These are phyloP conservation scores for Actinemys pallida DNA, from an alignment of 2,113 vertebrate species.

Conservation along the genomic window DNA sequence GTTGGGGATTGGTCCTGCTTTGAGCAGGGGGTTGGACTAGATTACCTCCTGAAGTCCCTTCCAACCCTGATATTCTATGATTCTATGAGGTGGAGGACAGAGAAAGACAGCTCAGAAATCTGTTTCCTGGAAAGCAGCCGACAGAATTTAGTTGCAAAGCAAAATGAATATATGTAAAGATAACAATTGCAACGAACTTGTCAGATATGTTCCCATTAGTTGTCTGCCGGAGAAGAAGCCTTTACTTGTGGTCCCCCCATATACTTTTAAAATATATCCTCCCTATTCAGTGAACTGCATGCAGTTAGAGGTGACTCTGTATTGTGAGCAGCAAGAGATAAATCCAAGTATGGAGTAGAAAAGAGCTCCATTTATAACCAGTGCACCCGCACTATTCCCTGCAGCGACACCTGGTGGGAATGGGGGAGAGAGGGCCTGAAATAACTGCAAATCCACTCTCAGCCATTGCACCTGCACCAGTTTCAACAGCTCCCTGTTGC, in stretches of 20 bases:
- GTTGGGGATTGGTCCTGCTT: no score
- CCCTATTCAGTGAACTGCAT: no score
- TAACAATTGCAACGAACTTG: neutral
- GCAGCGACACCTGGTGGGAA: neutral
- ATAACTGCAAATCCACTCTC: neutral
- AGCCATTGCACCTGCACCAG: no score
- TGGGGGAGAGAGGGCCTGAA: neutral
- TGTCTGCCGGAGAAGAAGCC: neutral
- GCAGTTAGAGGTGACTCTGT: neutral
- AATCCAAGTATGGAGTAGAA: neutral
- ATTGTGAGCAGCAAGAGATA: neutral
- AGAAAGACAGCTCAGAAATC: neutral
- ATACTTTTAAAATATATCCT: neutral
- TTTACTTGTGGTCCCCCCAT: neutral
- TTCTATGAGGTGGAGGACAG: neutral
- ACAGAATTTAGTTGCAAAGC: neutral
- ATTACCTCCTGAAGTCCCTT: no score
- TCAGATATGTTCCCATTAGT: fast-evolving
- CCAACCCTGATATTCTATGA: no score
- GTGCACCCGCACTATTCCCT: neutral
- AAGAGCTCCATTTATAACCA: neutral
- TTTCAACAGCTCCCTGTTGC: neutral
- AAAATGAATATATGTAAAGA: neutral
- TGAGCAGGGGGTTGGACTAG: no score
- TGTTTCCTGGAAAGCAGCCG: neutral